A percentile compares a stretch with the other conserved stretches of the same genome.
Conservation (phyloP, 2,888 invertebrate species). For the Rhorus exstirpatorius region DNA sequence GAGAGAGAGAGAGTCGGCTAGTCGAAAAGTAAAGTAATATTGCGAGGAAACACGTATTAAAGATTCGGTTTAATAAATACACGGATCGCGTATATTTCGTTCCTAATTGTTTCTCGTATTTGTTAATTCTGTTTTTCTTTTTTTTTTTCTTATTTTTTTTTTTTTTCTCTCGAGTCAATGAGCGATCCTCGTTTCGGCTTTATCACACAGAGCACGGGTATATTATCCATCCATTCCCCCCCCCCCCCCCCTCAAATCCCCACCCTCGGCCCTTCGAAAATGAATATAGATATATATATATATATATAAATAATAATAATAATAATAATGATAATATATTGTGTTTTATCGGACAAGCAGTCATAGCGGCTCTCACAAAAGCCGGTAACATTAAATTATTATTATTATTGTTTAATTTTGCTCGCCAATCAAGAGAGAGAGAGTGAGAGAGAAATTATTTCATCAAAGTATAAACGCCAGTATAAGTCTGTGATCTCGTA, state of each 20-base stretch:
- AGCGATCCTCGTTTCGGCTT: conserved; percentile 35
- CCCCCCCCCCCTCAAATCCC: conserved; percentile 18
- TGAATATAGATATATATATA: conserved; percentile 51
- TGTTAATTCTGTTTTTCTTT: conserved; percentile 26
- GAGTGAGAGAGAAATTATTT: conserved; percentile 23
- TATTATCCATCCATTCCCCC: conserved; percentile 31
- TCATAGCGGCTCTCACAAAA: conserved; percentile 58
- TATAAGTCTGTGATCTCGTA: conserved; percentile 72
- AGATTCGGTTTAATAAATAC: conserved; percentile 60
- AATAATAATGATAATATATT: no score
- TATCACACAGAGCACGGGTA: conserved; percentile 48
- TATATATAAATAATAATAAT: conserved; percentile 47
- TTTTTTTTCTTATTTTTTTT: conserved; percentile 1
- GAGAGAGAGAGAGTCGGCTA: conserved; percentile 71
- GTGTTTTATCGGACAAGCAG: conserved; percentile 57
- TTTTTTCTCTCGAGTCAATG: conserved; percentile 49
- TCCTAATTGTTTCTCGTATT: conserved; percentile 66
- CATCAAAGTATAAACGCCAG: conserved; percentile 66
- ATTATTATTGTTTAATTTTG: conserved; percentile 5
- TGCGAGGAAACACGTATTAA: conserved; percentile 64
- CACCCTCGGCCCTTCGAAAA: conserved; percentile 30
- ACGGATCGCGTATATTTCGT: conserved; percentile 64
- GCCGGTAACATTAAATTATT: conserved; percentile 37
- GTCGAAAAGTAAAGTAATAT: conserved; percentile 63
- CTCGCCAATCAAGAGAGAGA: conserved; percentile 3